Base-by-base conservation (phyloP, 2,888 invertebrate species). In the Oscheius sp. region DNA sequence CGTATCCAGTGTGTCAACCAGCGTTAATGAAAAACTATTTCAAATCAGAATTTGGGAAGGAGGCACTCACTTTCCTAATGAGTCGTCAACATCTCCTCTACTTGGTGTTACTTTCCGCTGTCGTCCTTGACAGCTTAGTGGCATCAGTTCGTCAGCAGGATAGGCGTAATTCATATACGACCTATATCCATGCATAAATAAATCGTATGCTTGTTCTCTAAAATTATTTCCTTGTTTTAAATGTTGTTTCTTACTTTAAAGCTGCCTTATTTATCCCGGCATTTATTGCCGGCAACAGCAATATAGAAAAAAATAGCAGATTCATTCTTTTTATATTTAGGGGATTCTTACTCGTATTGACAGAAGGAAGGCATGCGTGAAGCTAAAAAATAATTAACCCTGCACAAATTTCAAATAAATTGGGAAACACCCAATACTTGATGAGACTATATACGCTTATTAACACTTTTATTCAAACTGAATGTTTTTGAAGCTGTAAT, bases 101-200 rank as follows among this genome's bases (percentile, higher is more conserved):
- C 92, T 92, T 3, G 94, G 92, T 61, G 95, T 93, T 5, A 93
- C 90, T 4, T 95, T 96, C 82, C 95, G 90, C 88, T 92, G 94
- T 65, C 97, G 90, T 31, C 96, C 97, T 86, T 92, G 92, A 88
- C 97, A 97, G 85, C 93, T 93, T 39, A 97, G 89, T 0, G 97
- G 97, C 96, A 96, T 96, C 78, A 97, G 89, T 88, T 98, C 97
- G 89, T 97, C 97, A 20, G 96, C 96, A 64, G 97, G 97, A 89
- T 93, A 98, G 15, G 97, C 97, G 90, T 96, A 92, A 25, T 82
- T 72, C 95, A 96, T 96, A 85, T 96, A 96, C 1, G 95, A 93
- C 86, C 92, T 90, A 87, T 95, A 96, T 3, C 94, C 96, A 90
- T 96, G 96, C 87, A 94, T 93, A 88, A 96, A 96, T 95, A 97